A percentile compares a stretch with the other conserved stretches of the same genome.
phyloP scores from a whole-genome alignment of 2,888 invertebrate genomes.

The Branchellion lobata region DNA sequence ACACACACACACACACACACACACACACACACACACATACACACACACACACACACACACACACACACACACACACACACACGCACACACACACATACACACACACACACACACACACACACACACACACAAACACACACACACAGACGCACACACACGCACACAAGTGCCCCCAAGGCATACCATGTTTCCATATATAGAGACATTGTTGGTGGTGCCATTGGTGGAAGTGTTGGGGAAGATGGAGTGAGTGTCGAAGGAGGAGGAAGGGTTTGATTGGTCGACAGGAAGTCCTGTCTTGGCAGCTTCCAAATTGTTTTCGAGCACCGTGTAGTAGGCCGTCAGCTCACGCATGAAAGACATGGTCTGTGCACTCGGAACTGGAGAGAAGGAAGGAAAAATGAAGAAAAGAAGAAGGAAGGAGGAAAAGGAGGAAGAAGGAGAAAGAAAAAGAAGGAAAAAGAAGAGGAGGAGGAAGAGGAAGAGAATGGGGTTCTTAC shows the following conservation, averaged over 20 bases:
- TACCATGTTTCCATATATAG: slow-evolving; percentile 42
- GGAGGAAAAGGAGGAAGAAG: not conserved
- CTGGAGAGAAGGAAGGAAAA: no score
- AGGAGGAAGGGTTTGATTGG: slow-evolving; percentile 10
- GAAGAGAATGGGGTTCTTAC: no score
- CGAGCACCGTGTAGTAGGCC: slow-evolving; percentile 48
- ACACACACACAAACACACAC: no score
- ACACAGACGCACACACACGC: no score
- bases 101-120: no score
- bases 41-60: no score
- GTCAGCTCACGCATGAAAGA: slow-evolving; percentile 47
- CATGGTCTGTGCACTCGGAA: slow-evolving; percentile 49
- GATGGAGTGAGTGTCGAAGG: slow-evolving; percentile 34
- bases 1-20: no score
- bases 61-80: no score
- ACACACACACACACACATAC: no score
- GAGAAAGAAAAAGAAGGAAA: slow-evolving; percentile 1
- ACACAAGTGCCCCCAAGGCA: not conserved
- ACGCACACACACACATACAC: no score
- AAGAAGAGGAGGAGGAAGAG: not conserved
- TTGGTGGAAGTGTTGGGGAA: slow-evolving; percentile 17
- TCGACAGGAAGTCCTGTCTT: not conserved
- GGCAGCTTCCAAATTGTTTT: slow-evolving; percentile 39
- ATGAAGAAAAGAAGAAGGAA: not conserved
- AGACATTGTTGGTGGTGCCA: slow-evolving; percentile 18